phyloP scores from a whole-genome alignment of 1,140 invertebrate species.

The Drosophila oshimai region DNA sequence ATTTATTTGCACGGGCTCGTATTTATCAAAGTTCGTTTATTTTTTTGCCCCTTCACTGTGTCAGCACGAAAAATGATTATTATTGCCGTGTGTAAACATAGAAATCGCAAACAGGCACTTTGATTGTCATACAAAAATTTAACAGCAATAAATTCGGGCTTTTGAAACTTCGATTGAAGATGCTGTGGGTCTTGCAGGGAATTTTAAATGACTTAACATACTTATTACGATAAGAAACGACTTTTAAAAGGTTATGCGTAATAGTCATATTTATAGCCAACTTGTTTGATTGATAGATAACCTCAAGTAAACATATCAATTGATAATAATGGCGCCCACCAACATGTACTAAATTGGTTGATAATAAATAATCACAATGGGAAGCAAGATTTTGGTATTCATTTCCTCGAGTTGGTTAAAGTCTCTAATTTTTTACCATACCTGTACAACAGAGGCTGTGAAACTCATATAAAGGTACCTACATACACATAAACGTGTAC shows the following conservation, averaged over 20 bases:
- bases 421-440: no score
- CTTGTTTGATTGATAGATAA: constrained; percentile 1
- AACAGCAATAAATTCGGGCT: background rate
- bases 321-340: constrained; percentile 7
- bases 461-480: no score
- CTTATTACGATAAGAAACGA: background rate
- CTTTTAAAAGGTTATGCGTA: background rate
- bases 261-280: constrained; percentile 9
- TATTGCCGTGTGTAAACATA: constrained; percentile 47
- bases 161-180: background rate
- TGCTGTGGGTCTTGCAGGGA: background rate
- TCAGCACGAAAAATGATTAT: constrained; percentile 34
- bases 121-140: constrained; percentile 39
- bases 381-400: no score
- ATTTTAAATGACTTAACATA: background rate
- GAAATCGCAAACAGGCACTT: constrained; percentile 32
- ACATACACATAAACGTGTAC: no score
- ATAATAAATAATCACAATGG: no score
- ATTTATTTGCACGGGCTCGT: constrained; percentile 53
- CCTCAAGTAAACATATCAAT: background rate
- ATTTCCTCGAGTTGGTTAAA: no score
- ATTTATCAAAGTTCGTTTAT: constrained; percentile 17
- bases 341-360: background rate
- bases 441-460: no score
- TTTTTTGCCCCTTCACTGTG: constrained; percentile 29